Percentiles rank a stretch among this genome's conserved stretches.
phyloP scores from a whole-genome alignment of 2,797 vertebrate genomes.

The Chrysolophus pictus region DNA sequence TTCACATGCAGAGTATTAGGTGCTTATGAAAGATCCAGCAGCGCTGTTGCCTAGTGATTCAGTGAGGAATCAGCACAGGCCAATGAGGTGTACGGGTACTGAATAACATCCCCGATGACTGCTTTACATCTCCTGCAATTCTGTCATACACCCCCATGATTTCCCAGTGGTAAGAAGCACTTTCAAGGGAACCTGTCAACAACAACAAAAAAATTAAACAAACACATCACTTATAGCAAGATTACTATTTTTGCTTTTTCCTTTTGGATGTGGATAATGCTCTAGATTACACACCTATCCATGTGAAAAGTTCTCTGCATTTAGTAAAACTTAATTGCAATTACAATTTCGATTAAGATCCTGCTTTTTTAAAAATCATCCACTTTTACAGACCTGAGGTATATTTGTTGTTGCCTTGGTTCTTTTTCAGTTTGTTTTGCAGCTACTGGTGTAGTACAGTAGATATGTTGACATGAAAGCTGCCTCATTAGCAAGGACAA shows the following conservation, averaged over 20 bases:
- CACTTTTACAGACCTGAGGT: background rate
- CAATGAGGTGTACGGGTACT: slow-evolving; percentile 56
- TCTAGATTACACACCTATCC: background rate
- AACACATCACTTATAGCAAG: background rate
- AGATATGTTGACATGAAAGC: slow-evolving; percentile 56
- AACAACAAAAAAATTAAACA: slow-evolving; percentile 24
- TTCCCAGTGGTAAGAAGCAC: slow-evolving; percentile 87
- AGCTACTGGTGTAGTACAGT: background rate
- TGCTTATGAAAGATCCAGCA: slow-evolving; percentile 83
- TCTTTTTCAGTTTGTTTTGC: slow-evolving; percentile 47
- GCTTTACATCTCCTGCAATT: slow-evolving; percentile 75
- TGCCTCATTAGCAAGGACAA: slow-evolving; percentile 61
- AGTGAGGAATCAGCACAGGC: slow-evolving; percentile 38
- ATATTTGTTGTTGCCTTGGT: slow-evolving; percentile 18
- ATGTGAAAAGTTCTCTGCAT: background rate
- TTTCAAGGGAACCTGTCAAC: slow-evolving; percentile 91
- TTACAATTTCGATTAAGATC: background rate
- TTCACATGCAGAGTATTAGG: slow-evolving; percentile 72
- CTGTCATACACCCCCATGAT: slow-evolving; percentile 92
- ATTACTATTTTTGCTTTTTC: slow-evolving; percentile 39
- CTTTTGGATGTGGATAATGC: background rate
- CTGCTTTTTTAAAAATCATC: background rate
- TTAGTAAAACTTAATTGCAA: background rate
- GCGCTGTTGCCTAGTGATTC: slow-evolving; percentile 84
- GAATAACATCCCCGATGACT: slow-evolving; percentile 43